Base-by-base conservation (phyloP, 1,140 invertebrate species). In the Listronotus bonariensis region DNA sequence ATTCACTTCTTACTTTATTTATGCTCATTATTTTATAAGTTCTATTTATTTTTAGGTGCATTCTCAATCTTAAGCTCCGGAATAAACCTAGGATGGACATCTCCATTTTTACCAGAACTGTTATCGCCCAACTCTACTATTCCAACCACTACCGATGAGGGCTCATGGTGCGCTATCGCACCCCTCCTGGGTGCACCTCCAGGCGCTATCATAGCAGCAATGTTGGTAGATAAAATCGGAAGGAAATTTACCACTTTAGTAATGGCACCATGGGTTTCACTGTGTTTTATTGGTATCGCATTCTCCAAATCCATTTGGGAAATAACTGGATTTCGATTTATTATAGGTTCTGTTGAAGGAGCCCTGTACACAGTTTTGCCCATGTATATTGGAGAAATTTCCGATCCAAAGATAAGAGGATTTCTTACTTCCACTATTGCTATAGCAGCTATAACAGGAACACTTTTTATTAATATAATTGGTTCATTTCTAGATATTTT, bases 341-440 rank as follows among this genome's bases (percentile, higher is more conserved):
- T 86, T 54, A 80, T 84, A 11, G 89, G 89, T 36, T 78, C 91
- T 0, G 85, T 87, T 0, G 84, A 91, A 62, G 87, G 87, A 6
- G 87, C 87, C 45, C 80, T 86, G 10, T 88, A 86, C 61, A 84
- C 86, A n/a, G 80, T 82, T 11, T 83, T 86, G 15, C 86, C 87
- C 0, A 84, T 89, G 76, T 89, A 86, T 72, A 78, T 89, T 38
- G 83, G 86, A 55, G 87, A 89, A 81, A 83, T 91, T 42, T 82
- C 89, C 20, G 84, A 88, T 60, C 79, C 86, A 65, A 82, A 86
- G 61, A 85, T 91, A 7, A 65, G 76, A 57, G 76, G 76, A 61
- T 71, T 75, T 49, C 53, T 77, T 3, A 67, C 74, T 6, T 66
- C 72, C 0, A 75, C 67, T 32, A 70, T 76, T 10, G 65, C 72